A percentile compares a stretch with the other conserved stretches of the same genome.
Conservation (phyloP, 1,140 invertebrate species). For the Drosophila nikananu region DNA sequence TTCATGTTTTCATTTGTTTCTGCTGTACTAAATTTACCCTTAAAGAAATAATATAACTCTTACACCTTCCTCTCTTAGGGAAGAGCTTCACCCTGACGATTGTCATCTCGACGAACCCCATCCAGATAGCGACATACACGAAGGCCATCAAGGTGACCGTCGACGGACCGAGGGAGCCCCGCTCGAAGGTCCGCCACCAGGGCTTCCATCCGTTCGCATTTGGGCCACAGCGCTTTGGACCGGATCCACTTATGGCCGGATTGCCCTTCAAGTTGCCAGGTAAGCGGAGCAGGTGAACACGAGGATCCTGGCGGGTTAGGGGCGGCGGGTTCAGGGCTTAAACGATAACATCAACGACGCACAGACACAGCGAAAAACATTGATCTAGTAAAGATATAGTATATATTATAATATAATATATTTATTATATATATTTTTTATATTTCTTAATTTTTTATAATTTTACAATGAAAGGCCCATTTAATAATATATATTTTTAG, state of each 20-base stretch:
- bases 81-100: constrained; percentile 99
- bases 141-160: constrained; percentile 99
- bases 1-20: neutral
- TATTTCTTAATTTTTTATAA: neutral
- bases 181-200: constrained; percentile 96
- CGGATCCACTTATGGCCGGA: constrained; percentile 91
- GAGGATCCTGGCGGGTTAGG: neutral
- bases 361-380: constrained; percentile 2
- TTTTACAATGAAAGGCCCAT: neutral
- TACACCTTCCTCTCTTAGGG: constrained; percentile 87
- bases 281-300: constrained; percentile 85
- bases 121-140: constrained; percentile 96
- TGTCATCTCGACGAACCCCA: constrained; percentile 95
- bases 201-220: constrained; percentile 95
- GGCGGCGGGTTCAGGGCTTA: neutral
- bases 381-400: neutral
- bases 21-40: neutral
- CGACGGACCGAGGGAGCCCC: constrained; percentile 97
- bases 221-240: constrained; percentile 91
- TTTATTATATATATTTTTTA: neutral
- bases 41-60: neutral
- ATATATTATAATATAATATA: no score
- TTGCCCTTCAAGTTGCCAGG: constrained; percentile 94
- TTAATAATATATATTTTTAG: neutral
- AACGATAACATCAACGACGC: constrained; percentile 22